These are phyloP conservation scores for Pararge aegeria DNA, from an alignment of 1,140 invertebrate species.

Conservation along the genomic window DNA sequence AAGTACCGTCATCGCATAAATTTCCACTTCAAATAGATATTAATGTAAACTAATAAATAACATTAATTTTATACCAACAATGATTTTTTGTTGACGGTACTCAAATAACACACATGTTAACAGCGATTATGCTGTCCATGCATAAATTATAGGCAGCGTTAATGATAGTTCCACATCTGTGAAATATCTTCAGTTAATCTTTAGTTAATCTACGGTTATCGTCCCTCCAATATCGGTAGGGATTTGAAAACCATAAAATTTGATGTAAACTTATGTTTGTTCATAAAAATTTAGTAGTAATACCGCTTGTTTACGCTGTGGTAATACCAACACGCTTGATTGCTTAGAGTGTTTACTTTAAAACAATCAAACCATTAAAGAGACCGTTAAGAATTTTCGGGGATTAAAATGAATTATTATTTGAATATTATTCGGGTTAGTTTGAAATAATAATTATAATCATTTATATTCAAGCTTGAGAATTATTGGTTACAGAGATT, in stretches of 20 bases:
- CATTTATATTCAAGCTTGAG: no score
- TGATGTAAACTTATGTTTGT: constrained; percentile 14
- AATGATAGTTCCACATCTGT: constrained; percentile 28
- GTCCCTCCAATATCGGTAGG: constrained; percentile 16
- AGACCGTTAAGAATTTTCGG: neutral
- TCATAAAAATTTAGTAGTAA: constrained; percentile 1
- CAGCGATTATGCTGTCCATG: constrained; percentile 23
- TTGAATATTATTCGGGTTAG: no score
- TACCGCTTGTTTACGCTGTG: neutral
- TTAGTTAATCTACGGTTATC: constrained; percentile 26
- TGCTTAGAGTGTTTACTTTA: constrained; percentile 1
- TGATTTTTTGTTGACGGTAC: constrained; percentile 22
- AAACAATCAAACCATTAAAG: constrained; percentile 8
- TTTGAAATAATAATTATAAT: no score
- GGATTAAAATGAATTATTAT: neutral
- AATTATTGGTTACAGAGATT: no score
- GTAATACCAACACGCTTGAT: neutral
- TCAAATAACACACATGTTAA: constrained; percentile 25
- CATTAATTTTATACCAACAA: neutral
- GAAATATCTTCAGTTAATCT: constrained; percentile 28
- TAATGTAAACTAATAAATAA: neutral
- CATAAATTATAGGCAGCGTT: constrained; percentile 21
- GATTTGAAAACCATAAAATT: constrained; percentile 23
- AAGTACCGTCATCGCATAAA: neutral
- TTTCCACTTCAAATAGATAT: neutral